Evolutionary conservation across 2,888 invertebrate genomes (phyloP), one percentile per base, ranked within the genome.

Genomic region (Euspilapteryx auroguttella): DNA sequence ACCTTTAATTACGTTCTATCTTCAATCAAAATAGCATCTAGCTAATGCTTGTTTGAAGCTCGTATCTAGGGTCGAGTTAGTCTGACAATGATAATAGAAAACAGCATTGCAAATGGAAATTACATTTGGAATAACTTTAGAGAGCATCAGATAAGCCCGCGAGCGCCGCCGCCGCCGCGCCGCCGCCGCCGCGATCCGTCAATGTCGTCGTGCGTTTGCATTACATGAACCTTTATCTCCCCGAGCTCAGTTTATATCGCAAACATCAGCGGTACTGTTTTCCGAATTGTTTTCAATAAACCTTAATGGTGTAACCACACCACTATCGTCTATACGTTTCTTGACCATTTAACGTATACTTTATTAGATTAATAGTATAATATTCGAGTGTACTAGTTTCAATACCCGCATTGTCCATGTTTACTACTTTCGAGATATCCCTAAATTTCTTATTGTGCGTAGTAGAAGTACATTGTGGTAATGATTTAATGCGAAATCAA

Each of bases 271-370:
- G 50, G 52, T 47, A 44, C 57, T 71, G 71, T 69, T 66, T 58
- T 63, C 73, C 64, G 65, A 73, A 75, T 71, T 66, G 69, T 69
- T 71, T 71, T 62, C 71, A 65, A 69, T 66, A 64, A 64, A 48
- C 55, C 57, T 57, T 57, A 68, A 65, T 64, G 59, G 55, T 55
- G 55, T 50, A 62, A 59, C 55, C 45, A 42, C 39, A 32, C 40
- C 27, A 35, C 40, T 33, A 42, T 44, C 51, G 47, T 36, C 41
- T 33, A 41, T 44, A 52, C 47, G n/a, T n/a, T n/a, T n/a, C n/a
- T 45, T 47, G 45, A 46, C 46, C 23, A 12, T 15, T 28, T 28
- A 15, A 28, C 21, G 13, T 14, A 17, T n/a, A n/a, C n/a, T n/a
- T n/a, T n/a, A n/a, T n/a, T n/a, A n/a, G n/a, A n/a, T n/a, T n/a